phyloP scores from a whole-genome alignment of 2,888 invertebrate genomes.

The Halictus ligatus region DNA sequence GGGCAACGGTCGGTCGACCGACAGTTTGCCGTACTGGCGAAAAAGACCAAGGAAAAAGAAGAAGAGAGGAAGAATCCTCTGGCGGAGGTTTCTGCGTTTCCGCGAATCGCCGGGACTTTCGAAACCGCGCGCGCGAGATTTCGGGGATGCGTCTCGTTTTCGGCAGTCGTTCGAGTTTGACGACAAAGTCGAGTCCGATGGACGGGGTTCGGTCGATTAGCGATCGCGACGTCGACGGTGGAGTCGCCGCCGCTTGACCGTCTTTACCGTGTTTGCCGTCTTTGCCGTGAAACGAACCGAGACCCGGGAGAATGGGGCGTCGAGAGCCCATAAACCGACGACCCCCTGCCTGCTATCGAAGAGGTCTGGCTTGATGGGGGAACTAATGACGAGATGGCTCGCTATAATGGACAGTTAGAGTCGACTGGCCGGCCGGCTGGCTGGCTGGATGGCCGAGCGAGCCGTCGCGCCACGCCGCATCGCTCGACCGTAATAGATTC shows the following conservation, averaged over 20 bases:
- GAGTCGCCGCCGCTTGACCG: too few species aligned
- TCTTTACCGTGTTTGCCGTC: too few species aligned
- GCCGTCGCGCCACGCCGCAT: background rate
- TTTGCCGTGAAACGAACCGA: background rate
- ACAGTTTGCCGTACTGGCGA: background rate
- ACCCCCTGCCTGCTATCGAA: constrained; percentile 61
- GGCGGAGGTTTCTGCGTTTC: background rate
- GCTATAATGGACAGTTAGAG: constrained; percentile 76
- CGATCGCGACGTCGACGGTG: background rate
- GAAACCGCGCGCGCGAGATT: background rate
- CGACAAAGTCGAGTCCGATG: background rate
- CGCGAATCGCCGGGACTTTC: background rate
- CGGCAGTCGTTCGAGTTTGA: background rate
- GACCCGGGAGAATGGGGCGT: constrained; percentile 33
- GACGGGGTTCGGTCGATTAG: background rate
- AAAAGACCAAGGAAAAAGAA: background rate
- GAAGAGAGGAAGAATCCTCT: background rate
- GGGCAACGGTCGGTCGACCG: background rate
- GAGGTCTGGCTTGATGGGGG: constrained; percentile 67
- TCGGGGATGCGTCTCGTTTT: background rate
- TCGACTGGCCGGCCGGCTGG: constrained; percentile 40
- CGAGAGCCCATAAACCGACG: constrained; percentile 60
- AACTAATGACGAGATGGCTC: constrained; percentile 73
- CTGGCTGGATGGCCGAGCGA: background rate
- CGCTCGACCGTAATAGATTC: constrained; percentile 72